These are phyloP conservation scores for Magallana angulata DNA, from an alignment of 1,140 invertebrate species.

Conservation along the genomic window DNA sequence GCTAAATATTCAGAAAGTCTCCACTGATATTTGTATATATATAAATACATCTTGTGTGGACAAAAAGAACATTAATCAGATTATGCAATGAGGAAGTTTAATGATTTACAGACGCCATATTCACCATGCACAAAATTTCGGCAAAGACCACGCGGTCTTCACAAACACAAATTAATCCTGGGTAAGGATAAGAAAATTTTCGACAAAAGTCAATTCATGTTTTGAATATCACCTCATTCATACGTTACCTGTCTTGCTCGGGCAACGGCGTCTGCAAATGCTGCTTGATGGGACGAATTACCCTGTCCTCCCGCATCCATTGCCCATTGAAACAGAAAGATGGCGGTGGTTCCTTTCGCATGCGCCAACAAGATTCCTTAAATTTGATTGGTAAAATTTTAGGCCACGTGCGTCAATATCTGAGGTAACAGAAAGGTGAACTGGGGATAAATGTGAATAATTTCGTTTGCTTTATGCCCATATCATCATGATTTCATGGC, in stretches of 20 bases:
- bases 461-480: too few species aligned
- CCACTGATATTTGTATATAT: too few species aligned
- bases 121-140: background rate
- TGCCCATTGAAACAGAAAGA: slow-evolving; percentile 63
- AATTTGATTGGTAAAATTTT: slow-evolving; percentile 15
- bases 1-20: too few species aligned
- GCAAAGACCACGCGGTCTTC: background rate
- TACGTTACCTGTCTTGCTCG: slow-evolving; percentile 75
- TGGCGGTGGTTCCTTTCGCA: slow-evolving; percentile 57
- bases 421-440: background rate
- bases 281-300: slow-evolving; percentile 70
- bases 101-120: too few species aligned
- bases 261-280: slow-evolving; percentile 77
- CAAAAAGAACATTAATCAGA: too few species aligned
- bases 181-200: background rate
- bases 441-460: too few species aligned
- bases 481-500: too few species aligned
- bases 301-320: slow-evolving; percentile 68
- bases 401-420: slow-evolving; percentile 1
- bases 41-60: too few species aligned
- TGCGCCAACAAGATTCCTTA: slow-evolving; percentile 23
- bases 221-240: too few species aligned
- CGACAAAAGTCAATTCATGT: too few species aligned
- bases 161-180: background rate
- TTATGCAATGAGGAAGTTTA: too few species aligned